Evolutionary conservation across 2,888 invertebrate genomes (phyloP).

Genomic region (Drosophila engyochracea): DNA sequence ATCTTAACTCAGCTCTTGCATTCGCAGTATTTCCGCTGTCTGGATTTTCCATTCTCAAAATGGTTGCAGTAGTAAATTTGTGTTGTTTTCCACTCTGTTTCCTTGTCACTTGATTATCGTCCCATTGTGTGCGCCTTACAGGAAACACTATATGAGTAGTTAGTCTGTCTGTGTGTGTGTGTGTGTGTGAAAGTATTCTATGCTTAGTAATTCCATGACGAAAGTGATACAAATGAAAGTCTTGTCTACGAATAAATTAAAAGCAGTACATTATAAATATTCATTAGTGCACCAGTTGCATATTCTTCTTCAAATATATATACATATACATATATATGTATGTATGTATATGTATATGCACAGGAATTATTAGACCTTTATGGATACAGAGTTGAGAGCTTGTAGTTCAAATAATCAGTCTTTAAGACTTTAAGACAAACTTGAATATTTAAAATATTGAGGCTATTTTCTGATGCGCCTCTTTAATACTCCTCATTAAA

Average conservation of each 20-base stretch:
- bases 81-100: conserved; percentile 48
- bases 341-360: not conserved
- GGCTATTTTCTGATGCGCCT: not conserved
- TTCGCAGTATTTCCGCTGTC: conserved; percentile 15
- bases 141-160: not conserved
- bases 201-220: conserved; percentile 52
- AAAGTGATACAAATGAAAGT: conserved; percentile 76
- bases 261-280: conserved; percentile 64
- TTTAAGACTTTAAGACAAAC: not conserved
- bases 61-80: conserved; percentile 35
- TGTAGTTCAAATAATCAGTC: conserved; percentile 11
- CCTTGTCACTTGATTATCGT: conserved; percentile 38
- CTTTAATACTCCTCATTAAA: not conserved
- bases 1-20: conserved; percentile 31
- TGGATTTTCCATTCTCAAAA: conserved; percentile 25
- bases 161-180: conserved; percentile 3
- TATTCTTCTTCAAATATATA: conserved; percentile 11
- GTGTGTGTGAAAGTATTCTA: conserved; percentile 20
- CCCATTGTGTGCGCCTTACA: conserved; percentile 1
- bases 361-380: not conserved
- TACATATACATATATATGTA: not conserved
- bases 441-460: not conserved
- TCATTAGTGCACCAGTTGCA: conserved; percentile 69
- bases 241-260: conserved; percentile 74
- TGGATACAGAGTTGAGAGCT: not conserved